phyloP scores from a whole-genome alignment of 2,888 invertebrate genomes.

The Phyto melanocephala region DNA sequence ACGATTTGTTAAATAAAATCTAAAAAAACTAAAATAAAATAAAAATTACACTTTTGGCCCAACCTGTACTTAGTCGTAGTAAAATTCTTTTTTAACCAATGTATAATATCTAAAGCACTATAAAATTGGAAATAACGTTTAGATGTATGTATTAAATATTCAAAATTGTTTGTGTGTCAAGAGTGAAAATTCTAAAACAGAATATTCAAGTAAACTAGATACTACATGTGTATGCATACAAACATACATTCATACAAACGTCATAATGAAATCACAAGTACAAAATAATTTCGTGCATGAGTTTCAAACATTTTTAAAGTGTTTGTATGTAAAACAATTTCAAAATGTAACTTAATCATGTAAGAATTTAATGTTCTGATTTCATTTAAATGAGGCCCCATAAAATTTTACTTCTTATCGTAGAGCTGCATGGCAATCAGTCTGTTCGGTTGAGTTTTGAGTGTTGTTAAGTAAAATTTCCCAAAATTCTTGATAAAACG shows the following conservation, averaged over 20 bases:
- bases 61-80: too few relatives aligned
- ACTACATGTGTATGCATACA: too few relatives aligned
- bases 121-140: too few relatives aligned
- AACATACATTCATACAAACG: conserved; percentile 19
- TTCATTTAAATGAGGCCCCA: conserved; percentile 28
- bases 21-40: not conserved
- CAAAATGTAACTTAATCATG: conserved; percentile 47
- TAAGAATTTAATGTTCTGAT: conserved; percentile 35
- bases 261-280: not conserved
- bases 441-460: too few relatives aligned
- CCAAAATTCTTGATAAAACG: not conserved
- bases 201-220: too few relatives aligned
- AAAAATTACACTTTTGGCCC: too few relatives aligned
- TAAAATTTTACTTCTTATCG: not conserved
- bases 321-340: not conserved
- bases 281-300: conserved; percentile 2
- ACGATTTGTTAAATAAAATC: too few relatives aligned
- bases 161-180: conserved; percentile 50
- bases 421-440: conserved; percentile 15
- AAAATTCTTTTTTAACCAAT: too few relatives aligned
- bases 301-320: not conserved
- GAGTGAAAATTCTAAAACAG: conserved; percentile 58
- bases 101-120: too few relatives aligned
- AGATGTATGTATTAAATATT: too few relatives aligned
- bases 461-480: too few relatives aligned